Evolutionary conservation across 1,140 invertebrate species (phyloP).

Genomic region (Apis mellifera): Amel_HAv3.1 CM009943.2:7216001-7216500

Average conservation of each 20-base stretch:
- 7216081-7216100: background rate
- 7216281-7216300: constrained; percentile 46
- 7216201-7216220: constrained; percentile 10
- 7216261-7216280: constrained; percentile 11
- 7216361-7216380: constrained; percentile 52
- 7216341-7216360: constrained; percentile 45
- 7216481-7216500: constrained; percentile 38
- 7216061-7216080: too few relatives aligned
- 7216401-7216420: constrained; percentile 39
- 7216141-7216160: background rate
- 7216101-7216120: background rate
- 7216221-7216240: background rate
- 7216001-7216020: too few relatives aligned
- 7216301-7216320: constrained; percentile 21
- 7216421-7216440: constrained; percentile 53
- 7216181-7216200: background rate
- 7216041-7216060: too few relatives aligned
- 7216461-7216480: constrained; percentile 31
- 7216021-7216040: too few relatives aligned
- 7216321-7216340: background rate
- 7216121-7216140: background rate
- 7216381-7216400: constrained; percentile 25
- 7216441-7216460: constrained; percentile 64
- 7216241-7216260: background rate
- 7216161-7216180: constrained; percentile 1